Evolutionary conservation across 2,797 vertebrate species (phyloP), one percentile per base, ranked within the genome.

Genomic region (Manis javanica): DNA sequence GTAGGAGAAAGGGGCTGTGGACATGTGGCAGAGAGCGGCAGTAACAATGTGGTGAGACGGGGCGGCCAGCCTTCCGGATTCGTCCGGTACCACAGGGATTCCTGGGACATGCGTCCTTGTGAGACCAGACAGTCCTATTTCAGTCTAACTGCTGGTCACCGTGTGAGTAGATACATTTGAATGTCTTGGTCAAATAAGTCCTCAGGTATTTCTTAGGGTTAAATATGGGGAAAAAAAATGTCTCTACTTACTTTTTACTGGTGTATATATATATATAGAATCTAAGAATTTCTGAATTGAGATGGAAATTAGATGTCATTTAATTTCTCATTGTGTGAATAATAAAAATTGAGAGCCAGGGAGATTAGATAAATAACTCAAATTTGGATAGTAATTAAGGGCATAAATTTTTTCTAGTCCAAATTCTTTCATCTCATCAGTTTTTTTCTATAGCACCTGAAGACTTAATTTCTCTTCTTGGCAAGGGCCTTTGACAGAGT

Each of bases 311-410:
- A 51, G n/a, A 59, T 88, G 34, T 12, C 46, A 51, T 81, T 91
- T 93, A 91, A 68, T 66, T 4, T 71, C 37, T 93, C 61, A 69
- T 31, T 87, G 13, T 91, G 29, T 89, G 55, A 83, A 61, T 89
- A 19, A 92, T 49, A 89, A 78, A 46, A 77, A 24, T 1, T 68
- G 37, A 94, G 59, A 85, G 4, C 57, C 51, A 49, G 3, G 19
- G 46, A 95, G 29, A 71, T 66, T 79, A 59, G 26, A 77, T 57
- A 42, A 71, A 69, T 94, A 81, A 75, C 26, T 86, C 42, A 95
- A 55, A 3, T 86, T 64, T 91, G 24, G 21, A 5, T 94, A 83
- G 21, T 57, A 87, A 66, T 88, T n/a, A 92, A 74, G 24, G 13
- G 15, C 24, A 72, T 81, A 63, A 9, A 49, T 64, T 81, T 86